A percentile compares a stretch with the other conserved stretches of the same genome.
Conservation (phyloP, 2,888 invertebrate genomes). For the Bhutanitis thaidina region DNA sequence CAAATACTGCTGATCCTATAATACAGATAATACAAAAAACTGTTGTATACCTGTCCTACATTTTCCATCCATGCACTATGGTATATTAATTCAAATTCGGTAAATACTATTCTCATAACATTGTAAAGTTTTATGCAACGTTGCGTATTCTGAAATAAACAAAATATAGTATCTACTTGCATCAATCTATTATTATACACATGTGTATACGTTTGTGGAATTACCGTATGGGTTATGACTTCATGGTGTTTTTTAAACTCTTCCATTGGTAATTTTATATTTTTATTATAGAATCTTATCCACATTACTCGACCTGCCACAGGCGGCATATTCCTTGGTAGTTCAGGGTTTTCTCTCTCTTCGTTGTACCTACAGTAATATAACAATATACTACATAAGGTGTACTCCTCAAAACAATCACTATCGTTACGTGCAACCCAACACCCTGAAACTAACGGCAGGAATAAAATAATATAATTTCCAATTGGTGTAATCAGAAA, state of each 20-base stretch:
- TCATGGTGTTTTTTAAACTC: constrained; percentile 65
- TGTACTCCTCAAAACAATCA: too few species aligned
- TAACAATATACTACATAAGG: neutral
- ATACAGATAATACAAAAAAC: too few species aligned
- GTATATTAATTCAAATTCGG: constrained; percentile 91
- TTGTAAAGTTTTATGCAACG: constrained; percentile 89
- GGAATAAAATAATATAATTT: too few species aligned
- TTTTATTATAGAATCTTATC: constrained; percentile 88
- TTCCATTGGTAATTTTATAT: constrained; percentile 88
- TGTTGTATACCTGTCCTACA: constrained; percentile 85
- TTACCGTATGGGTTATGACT: constrained; percentile 67
- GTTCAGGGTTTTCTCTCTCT: constrained; percentile 85
- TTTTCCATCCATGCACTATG: constrained; percentile 90
- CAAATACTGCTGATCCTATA: too few species aligned
- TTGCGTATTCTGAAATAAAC: constrained; percentile 55
- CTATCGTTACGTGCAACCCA: too few species aligned
- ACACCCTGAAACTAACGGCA: too few species aligned
- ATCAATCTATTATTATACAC: too few species aligned
- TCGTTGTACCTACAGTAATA: constrained; percentile 83
- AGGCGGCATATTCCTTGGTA: constrained; percentile 88
- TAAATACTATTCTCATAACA: constrained; percentile 87
- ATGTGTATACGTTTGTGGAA: neutral
- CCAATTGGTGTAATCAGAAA: too few species aligned
- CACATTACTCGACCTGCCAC: constrained; percentile 90
- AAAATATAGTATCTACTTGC: neutral